Evolutionary conservation across 2,113 vertebrate species (phyloP), one percentile per base, ranked within the genome.

Genomic region (Oophaga pumilio): DNA sequence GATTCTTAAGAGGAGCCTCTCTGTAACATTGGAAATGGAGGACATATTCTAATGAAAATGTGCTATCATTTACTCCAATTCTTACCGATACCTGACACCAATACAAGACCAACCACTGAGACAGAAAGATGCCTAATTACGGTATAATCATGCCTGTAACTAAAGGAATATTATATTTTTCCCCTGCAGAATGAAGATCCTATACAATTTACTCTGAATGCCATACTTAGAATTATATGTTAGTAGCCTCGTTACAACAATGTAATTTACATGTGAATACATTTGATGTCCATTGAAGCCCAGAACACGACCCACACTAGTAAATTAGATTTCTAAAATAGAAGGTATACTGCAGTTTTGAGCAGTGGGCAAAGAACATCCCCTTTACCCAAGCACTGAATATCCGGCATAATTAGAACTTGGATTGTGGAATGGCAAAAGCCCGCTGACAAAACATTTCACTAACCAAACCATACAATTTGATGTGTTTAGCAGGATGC

Each of bases 391-490:
- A 4, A 52, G 69, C 56, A 14, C 33, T 60, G 78, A 87, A 87
- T 49, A 87, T 88, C 87, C 69, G 87, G 50, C 81, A 68, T 84
- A 88, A 76, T 84, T 84, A 84, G 87, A 88, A 53, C n/a, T 76
- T 81, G 43, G 60, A 88, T 77, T 83, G 71, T 77, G 71, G 59
- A 86, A 71, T 83, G 50, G 87, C 81, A 88, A 84, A 68, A 88
- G 59, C 81, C 73, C 57, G 87, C 81, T 88, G 87, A 88, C 87
- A 88, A 84, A 88, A 88, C 87, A 83, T 88, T 84, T 88, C 71
- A 88, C 56, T 84, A 82, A 88, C 71, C 87, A 83, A 88, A 84
- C 87, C 81, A 84, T 88, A 77, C 73, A 88, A 84, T 88, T 84
- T 88, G 81, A 88, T 88, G 87, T 84, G 71, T 84, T 88, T 76